Base-by-base conservation (phyloP, 2,113 vertebrate genomes). In the Limanda limanda region DNA sequence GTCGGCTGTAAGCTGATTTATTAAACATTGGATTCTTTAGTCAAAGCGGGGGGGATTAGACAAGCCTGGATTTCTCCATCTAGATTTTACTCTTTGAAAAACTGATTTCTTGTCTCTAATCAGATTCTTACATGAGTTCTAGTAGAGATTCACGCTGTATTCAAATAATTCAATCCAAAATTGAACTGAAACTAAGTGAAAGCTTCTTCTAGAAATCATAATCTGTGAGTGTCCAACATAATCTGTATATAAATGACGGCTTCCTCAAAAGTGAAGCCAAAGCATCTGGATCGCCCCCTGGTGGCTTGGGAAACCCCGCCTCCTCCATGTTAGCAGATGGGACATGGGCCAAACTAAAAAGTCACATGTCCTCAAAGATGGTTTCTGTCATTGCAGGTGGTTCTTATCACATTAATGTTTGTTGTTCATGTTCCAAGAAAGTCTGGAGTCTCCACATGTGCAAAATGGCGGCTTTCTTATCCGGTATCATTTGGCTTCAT, bases 41-140 rank as follows among this genome's bases (percentile, higher is more conserved):
- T 77, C 23, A 11, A 62, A 51, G 51, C 24, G 37, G 54, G 15
- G 31, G 15, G 15, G 61, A 65, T 65, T n/a, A 68, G 47, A 51
- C 25, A 56, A 62, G 12, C 20, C 47, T 45, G 40, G 9, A 57
- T 57, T 51, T 42, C 74, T 31, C 31, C 31, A 31, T 31, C 31
- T 57, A 52, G 37, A 67, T 42, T 0, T 76, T 2, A 1, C 37
- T 1, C 21, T 51, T 24, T 15, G 11, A 63, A 10, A 48, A 56
- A 79, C 25, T 51, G 25, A 24, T 13, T 7, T 12, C 1, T 0
- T 18, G 21, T 55, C 67, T 66, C 17, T 47, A 37, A 37, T 21
- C 3, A 14, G 7, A n/a, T 60, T 48, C 27, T 60, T 21, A 18
- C 37, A 8, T 58, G 31, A 56, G 21, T 11, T 54, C 20, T 21